Evolutionary conservation across 2,888 invertebrate genomes (phyloP).

Genomic region (Chrysolina haemoptera): DNA sequence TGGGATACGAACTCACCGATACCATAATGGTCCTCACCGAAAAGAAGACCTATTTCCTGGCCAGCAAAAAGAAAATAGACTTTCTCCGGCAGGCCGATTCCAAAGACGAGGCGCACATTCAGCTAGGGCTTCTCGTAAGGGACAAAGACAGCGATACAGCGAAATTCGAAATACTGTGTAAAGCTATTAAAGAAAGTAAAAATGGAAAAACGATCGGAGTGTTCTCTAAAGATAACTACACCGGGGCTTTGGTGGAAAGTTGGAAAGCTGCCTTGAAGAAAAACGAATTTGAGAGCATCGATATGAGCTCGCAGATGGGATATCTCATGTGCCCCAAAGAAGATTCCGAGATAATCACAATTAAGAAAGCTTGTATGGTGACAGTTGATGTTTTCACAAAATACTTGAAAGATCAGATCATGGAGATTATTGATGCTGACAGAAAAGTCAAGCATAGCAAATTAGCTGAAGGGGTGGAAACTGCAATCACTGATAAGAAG

Average conservation of each 20-base stretch:
- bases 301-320: conserved; percentile 88
- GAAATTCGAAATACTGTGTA: conserved; percentile 84
- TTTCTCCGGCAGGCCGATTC: conserved; percentile 93
- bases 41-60: conserved; percentile 88
- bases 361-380: conserved; percentile 93
- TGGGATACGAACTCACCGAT: conserved; percentile 97
- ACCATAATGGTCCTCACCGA: conserved; percentile 94
- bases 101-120: conserved; percentile 86
- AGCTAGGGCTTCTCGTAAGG: conserved; percentile 87
- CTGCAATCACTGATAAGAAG: conserved; percentile 95
- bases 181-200: conserved; percentile 89
- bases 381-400: conserved; percentile 97
- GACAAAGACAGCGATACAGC: conserved; percentile 97
- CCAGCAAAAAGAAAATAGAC: conserved; percentile 98
- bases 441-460: conserved; percentile 98
- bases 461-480: conserved; percentile 94
- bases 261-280: conserved; percentile 88
- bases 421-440: conserved; percentile 98
- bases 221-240: conserved; percentile 94
- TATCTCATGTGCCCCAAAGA: conserved; percentile 95
- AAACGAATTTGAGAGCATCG: conserved; percentile 79
- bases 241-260: conserved; percentile 92
- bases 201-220: conserved; percentile 91
- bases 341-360: conserved; percentile 89
- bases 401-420: conserved; percentile 96